Conservation (phyloP, 2,888 invertebrate genomes). For the Taphrorychus bicolor region DNA sequence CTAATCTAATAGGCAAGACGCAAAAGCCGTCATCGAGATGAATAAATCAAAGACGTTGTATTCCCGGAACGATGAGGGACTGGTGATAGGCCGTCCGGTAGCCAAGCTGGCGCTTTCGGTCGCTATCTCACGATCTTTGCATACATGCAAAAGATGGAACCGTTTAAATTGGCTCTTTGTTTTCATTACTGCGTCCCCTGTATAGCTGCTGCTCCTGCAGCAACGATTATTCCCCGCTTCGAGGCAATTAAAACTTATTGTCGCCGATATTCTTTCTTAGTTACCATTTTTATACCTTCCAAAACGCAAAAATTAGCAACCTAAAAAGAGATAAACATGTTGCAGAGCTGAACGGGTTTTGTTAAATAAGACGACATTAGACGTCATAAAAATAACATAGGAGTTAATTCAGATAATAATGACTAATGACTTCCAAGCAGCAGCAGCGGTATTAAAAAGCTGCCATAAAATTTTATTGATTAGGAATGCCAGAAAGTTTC, state of each 20-base stretch:
- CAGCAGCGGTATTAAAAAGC: slow-evolving; percentile 19
- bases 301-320: neutral
- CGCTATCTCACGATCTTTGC: slow-evolving; percentile 48
- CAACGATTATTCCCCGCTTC: slow-evolving; percentile 16
- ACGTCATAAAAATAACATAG: slow-evolving; percentile 6
- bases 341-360: neutral
- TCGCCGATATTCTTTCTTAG: slow-evolving; percentile 11
- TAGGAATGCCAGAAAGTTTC: slow-evolving; percentile 35
- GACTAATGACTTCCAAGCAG: slow-evolving; percentile 20
- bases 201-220: slow-evolving; percentile 23
- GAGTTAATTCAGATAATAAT: slow-evolving; percentile 7
- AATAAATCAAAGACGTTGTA: slow-evolving; percentile 52
- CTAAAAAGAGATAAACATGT: neutral
- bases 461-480: slow-evolving; percentile 39
- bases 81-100: slow-evolving; percentile 51
- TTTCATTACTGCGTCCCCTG: slow-evolving; percentile 50
- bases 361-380: neutral
- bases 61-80: slow-evolving; percentile 51
- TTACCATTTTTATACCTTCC: neutral
- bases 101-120: slow-evolving; percentile 50
- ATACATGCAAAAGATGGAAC: slow-evolving; percentile 54
- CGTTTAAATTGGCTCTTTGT: slow-evolving; percentile 56
- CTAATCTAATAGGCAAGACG: slow-evolving; percentile 14
- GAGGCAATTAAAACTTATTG: slow-evolving; percentile 35
- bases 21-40: slow-evolving; percentile 52